Evolutionary conservation across 2,797 vertebrate genomes (phyloP), one percentile per base, ranked within the genome.

Genomic region (Pangasius macronema): DNA sequence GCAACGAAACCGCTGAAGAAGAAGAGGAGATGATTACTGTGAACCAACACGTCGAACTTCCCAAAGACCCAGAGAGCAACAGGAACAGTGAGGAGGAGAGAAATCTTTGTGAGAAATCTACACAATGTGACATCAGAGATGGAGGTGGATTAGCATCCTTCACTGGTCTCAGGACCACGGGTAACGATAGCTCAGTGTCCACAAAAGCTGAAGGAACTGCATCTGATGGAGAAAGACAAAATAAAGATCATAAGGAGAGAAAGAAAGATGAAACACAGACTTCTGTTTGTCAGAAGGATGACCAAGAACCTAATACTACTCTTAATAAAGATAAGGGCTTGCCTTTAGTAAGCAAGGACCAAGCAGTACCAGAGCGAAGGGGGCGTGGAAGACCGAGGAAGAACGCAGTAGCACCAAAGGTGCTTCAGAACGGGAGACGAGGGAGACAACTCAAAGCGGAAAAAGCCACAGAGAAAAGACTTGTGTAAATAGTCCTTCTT

Each of bases 381-480:
- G 85, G 91, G 3, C 84, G 83, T 49, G 90, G 91, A 63, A 83
- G 90, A 30, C 89, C 88, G 2, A 91, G 87, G 42, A 91, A 91
- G 80, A 84, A 24, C 0, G 3, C 46, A 0, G 53, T 46, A n/a
- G 3, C 39, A 0, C 7, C 82, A 14, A 79, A 72, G 33, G 27
- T 2, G n/a, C 53, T 82, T 2, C 82, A 85, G 73, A 65, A 80
- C 0, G 68, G 53, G 5, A 81, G 68, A 11, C 68, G 46, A 39
- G 80, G 89, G 46, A 94, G 94, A 72, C 94, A 93, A 86, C 90
- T 91, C 81, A 93, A 93, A 61, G 86, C 91, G 86, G 93, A 92
- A 92, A 91, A 87, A 14, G 61, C 4, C 11, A 36, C 75, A 2
- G 77, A 80, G 61, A 46, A 46, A 46, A 46, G 46, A 46, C 77